phyloP scores from a whole-genome alignment of 2,113 vertebrate species.

The Noctilio leporinus region DNA sequence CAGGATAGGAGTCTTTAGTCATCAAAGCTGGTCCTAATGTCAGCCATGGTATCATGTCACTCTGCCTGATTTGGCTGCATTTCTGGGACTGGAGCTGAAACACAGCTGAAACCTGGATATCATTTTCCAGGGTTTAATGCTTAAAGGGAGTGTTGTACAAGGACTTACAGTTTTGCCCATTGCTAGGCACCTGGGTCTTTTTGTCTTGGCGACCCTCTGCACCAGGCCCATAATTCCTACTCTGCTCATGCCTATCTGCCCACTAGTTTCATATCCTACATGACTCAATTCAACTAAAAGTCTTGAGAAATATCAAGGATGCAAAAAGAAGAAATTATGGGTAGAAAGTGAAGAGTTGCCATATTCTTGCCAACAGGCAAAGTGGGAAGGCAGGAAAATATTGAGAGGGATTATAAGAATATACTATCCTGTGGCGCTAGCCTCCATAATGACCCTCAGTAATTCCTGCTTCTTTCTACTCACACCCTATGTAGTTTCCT shows the following conservation, averaged over 20 bases:
- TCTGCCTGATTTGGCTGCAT: not conserved
- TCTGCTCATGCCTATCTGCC: not conserved
- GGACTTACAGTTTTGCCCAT: not conserved
- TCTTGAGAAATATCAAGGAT: conserved; percentile 10
- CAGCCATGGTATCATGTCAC: not conserved
- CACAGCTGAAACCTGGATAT: not conserved
- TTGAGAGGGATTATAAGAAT: not conserved
- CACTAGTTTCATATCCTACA: not conserved
- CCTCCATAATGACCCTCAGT: not conserved
- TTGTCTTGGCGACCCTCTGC: not conserved
- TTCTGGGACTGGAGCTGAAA: not conserved
- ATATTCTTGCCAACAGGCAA: not conserved
- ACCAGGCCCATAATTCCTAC: not conserved
- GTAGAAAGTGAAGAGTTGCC: not conserved
- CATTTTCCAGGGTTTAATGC: not conserved
- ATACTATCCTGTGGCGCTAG: not conserved
- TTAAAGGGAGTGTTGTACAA: not conserved
- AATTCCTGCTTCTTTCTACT: not conserved
- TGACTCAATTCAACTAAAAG: not conserved
- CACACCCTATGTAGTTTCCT: not conserved
- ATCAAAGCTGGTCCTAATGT: not conserved
- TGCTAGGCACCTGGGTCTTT: not conserved
- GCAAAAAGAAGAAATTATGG: not conserved
- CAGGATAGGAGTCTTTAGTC: not conserved
- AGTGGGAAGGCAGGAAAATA: not conserved